These are phyloP conservation scores for Mixornis gularis DNA, from an alignment of 2,113 vertebrate genomes.

Conservation along the genomic window DNA sequence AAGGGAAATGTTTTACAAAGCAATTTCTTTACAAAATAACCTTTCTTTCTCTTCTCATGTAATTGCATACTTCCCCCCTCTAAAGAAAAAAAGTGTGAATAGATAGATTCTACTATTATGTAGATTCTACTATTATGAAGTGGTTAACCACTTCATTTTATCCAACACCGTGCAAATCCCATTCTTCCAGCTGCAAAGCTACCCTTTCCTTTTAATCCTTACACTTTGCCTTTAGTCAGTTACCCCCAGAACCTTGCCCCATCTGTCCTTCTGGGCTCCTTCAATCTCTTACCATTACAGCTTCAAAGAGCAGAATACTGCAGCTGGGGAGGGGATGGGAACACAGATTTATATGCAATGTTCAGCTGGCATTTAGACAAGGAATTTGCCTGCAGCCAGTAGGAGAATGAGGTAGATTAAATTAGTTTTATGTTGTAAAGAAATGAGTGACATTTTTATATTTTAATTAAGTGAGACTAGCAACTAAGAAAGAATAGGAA, in stretches of 20 bases:
- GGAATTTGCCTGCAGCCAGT: neutral
- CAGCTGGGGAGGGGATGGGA: neutral
- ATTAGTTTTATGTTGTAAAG: neutral
- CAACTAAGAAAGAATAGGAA: neutral
- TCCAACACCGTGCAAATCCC: fast-evolving
- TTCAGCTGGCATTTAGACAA: conserved; percentile 21
- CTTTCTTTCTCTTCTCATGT: neutral
- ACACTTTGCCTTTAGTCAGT: neutral
- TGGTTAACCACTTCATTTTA: neutral
- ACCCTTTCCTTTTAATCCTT: neutral
- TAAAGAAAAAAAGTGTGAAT: neutral
- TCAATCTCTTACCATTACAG: neutral
- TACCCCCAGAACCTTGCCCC: neutral
- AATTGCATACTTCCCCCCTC: neutral
- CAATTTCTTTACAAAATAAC: neutral
- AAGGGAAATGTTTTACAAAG: neutral
- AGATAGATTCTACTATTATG: neutral
- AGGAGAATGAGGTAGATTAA: conserved; percentile 5
- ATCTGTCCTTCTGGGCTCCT: neutral
- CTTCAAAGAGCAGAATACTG: neutral
- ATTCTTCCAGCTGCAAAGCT: neutral
- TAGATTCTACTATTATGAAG: neutral
- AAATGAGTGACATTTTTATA: conserved; percentile 18
- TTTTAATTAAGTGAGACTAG: conserved; percentile 36
- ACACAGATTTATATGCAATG: neutral